phyloP scores from a whole-genome alignment of 2,113 vertebrate genomes.

The Tachycineta bicolor region DNA sequence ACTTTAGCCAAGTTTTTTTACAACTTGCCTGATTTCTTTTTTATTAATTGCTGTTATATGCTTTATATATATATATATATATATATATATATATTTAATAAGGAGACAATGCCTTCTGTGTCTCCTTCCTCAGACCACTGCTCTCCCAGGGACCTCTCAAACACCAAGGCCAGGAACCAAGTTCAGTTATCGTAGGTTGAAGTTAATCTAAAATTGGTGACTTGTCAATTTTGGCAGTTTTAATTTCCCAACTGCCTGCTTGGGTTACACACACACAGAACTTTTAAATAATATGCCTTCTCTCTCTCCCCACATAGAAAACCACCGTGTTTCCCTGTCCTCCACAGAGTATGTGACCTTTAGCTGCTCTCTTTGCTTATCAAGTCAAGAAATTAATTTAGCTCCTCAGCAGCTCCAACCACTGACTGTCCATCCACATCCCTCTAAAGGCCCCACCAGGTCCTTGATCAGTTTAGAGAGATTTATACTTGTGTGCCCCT shows the following conservation, averaged over 20 bases:
- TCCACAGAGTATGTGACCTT: conserved; percentile 1
- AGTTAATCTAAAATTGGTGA: conserved; percentile 54
- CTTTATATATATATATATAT: too few species aligned
- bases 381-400: conserved; percentile 47
- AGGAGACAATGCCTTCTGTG: not conserved
- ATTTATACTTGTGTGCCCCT: conserved; percentile 36
- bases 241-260: conserved; percentile 61
- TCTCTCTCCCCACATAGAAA: conserved; percentile 15
- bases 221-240: conserved; percentile 55
- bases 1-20: not conserved
- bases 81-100: not conserved
- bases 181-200: conserved; percentile 9
- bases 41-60: not conserved
- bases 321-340: conserved; percentile 8
- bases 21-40: not conserved
- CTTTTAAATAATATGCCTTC: conserved; percentile 23
- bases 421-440: conserved; percentile 17
- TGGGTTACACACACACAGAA: conserved; percentile 55
- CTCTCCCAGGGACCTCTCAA: conserved; percentile 35
- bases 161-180: conserved; percentile 13
- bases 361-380: conserved; percentile 35
- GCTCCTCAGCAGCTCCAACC: not conserved
- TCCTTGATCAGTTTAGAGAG: not conserved
- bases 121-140: not conserved
- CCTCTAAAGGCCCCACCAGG: not conserved